Evolutionary conservation across 2,113 vertebrate genomes (phyloP), one percentile per base, ranked within the genome.

Genomic region (Glaucomys volans): DNA sequence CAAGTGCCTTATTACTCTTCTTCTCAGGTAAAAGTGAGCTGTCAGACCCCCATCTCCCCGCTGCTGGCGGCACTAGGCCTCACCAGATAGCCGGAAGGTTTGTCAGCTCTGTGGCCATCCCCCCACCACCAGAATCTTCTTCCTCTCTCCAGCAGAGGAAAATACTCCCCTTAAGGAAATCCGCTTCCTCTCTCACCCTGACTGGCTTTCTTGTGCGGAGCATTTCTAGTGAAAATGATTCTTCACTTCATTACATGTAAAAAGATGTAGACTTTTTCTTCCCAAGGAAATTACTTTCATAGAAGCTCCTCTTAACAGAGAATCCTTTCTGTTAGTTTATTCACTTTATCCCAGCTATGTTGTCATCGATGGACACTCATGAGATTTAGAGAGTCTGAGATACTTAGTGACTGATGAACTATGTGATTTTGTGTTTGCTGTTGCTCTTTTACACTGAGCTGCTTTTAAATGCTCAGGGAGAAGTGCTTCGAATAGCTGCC

Each of bases 401-500:
- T 72, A 80, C 28, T 24, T 7, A 13, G 35, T 42, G 64, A 77
- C 47, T 1, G 8, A 16, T 50, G 47, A 77, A 24, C n/a, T 13
- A 7, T 54, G 32, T 86, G 81, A 30, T 44, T 30, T 4, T 40
- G 40, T 54, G 26, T 85, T 59, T 84, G 64, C 30, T 42, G 12
- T 85, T 54, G 47, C 7, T 54, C 12, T 82, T 93, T 97, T 77
- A 95, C 12, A 16, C 35, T 72, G 64, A 74, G 62, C 85, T 97
- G 54, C 64, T 95, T 57, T 95, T 92, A 52, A 91, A 83, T 95
- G 74, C 87, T 66, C 42, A 99, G 99, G 99, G 99, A 24, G 99
- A 99, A 96, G 98, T 98, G 52, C 98, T 99, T 85, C 99, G 98
- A 91, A 99, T 99, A 95, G 97, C 98, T 11, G 97, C 99, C 95